Percentiles rank a stretch among this genome's conserved stretches.
Conservation (phyloP, 2,113 vertebrate species). For the Sialia sialis region DNA sequence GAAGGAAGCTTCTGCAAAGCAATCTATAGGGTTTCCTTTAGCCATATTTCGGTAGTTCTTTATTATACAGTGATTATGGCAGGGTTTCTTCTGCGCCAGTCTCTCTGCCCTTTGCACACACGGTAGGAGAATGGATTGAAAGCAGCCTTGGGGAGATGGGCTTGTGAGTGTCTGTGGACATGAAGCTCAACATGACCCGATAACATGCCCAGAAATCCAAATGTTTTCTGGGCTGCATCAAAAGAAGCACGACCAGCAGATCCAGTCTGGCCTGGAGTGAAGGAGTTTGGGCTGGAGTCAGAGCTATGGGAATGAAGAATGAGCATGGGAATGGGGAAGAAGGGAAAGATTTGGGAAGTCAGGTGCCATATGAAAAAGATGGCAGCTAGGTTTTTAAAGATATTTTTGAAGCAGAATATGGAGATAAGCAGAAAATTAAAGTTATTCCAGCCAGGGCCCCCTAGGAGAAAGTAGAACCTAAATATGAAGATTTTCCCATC, state of each 20-base stretch:
- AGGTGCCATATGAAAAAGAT: not conserved
- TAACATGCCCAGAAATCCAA: not conserved
- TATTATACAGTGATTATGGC: not conserved
- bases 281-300: not conserved
- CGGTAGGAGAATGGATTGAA: not conserved
- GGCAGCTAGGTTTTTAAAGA: not conserved
- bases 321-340: not conserved
- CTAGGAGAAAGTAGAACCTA: not conserved
- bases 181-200: accelerated
- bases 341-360: not conserved
- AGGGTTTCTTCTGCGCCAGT: accelerated
- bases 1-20: not conserved
- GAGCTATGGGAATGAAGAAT: not conserved
- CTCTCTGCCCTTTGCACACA: not conserved
- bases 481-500: not conserved
- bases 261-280: not conserved
- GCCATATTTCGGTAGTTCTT: not conserved
- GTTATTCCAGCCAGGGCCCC: not conserved
- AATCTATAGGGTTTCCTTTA: not conserved
- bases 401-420: not conserved
- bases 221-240: not conserved
- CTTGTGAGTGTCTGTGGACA: not conserved
- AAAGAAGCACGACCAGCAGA: not conserved
- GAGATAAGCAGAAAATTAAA: not conserved
- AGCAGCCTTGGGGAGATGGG: not conserved